Base-by-base conservation (phyloP, 1,140 invertebrate species). In the Tetragonula clypearis region DNA sequence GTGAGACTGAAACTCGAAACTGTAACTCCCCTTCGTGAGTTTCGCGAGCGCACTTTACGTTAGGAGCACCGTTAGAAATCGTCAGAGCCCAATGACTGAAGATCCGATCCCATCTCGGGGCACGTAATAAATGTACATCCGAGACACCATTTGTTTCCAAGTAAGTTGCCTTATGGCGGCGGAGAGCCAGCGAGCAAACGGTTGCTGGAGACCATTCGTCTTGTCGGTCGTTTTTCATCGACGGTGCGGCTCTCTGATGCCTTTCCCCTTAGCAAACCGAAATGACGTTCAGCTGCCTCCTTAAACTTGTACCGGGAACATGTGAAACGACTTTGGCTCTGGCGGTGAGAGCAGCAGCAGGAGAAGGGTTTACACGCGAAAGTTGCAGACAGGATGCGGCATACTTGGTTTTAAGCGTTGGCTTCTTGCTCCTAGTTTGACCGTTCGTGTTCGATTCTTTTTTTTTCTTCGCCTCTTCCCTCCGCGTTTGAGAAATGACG, bases 61-160 rank as follows among this genome's bases (percentile, higher is more conserved):
- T 35, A 35, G 35, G 2, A 35, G 35, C 35, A 11, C 41, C 41
- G 41, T 49, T 49, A 8, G 41, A 49, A 49, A 49, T 49, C 41
- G 41, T 49, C 41, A 49, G 41, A 49, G 0, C 6, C 41, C 41
- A 49, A 49, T 49, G 41, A 49, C 8, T 8, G 41, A 8, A 49
- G 41, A 49, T 49, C 41, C 9, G 41, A 49, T 49, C 41, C 6
- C 41, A 49, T 49, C 41, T 49, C 41, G 8, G 1, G 30, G 41
- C 41, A 8, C 41, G 41, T 49, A 49, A 49, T 49, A 49, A 49
- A 49, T 93, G 92, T 88, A 92, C 90, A 91, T 91, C 89, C 88
- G 56, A 82, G 89, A 90, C 81, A 92, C 88, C 92, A 92, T 93
- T 93, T 93, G 91, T 93, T 93, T 93, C 77, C 87, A 83, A 72